phyloP scores from a whole-genome alignment of 1,140 invertebrate species.

The Lepidurus couesii region DNA sequence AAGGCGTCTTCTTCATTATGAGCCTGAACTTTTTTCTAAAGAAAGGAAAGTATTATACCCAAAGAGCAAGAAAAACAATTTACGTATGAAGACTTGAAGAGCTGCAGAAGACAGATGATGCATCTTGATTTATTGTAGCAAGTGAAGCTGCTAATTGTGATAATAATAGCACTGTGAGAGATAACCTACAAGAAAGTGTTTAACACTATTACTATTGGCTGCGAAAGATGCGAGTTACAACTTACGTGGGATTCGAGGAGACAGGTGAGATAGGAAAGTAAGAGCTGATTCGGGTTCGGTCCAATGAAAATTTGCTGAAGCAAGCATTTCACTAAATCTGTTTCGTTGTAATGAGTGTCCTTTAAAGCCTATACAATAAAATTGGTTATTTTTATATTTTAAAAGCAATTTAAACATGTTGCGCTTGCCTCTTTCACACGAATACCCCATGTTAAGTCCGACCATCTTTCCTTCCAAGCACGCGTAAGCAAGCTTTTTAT shows the following conservation, averaged over 20 bases:
- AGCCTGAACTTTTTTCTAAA: constrained; percentile 1
- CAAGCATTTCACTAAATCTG: not conserved
- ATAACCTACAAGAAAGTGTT: not conserved
- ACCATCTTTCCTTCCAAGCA: constrained; percentile 7
- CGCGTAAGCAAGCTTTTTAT: not conserved
- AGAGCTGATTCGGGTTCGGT: not conserved
- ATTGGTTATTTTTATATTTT: not conserved
- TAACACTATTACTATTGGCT: not conserved
- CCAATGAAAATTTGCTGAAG: not conserved
- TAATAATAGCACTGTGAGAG: not conserved
- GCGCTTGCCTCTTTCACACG: not conserved
- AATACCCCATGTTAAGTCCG: not conserved
- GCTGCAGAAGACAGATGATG: not conserved
- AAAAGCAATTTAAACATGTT: not conserved
- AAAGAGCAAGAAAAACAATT: not conserved
- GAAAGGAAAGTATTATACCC: not conserved
- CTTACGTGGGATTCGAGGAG: not conserved
- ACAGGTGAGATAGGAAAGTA: constrained; percentile 6
- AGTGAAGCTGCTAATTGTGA: not conserved
- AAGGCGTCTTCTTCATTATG: not conserved
- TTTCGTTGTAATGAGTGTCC: not conserved
- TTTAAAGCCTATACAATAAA: not conserved
- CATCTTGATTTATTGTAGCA: constrained; percentile 4
- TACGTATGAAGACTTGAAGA: not conserved
- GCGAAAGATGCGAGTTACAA: not conserved